Conservation (phyloP, 2,888 invertebrate species). For the Agonopterix arenella region DNA sequence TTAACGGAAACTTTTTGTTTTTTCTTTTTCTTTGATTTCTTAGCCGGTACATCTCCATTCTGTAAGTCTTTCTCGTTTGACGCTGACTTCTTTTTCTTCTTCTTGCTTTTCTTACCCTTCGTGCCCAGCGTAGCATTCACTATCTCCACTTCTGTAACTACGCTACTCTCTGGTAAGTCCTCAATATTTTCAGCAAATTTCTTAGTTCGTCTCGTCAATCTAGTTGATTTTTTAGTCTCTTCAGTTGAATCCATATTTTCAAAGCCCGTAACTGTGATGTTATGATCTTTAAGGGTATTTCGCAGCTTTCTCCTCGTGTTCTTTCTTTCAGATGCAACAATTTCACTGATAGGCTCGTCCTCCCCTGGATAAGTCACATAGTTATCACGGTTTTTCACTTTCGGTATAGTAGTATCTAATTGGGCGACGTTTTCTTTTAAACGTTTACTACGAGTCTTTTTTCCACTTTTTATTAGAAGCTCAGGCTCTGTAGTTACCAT, state of each 20-base stretch:
- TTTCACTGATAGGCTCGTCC: slow-evolving; percentile 23
- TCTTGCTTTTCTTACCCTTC: slow-evolving; percentile 21
- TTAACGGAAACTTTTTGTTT: background rate
- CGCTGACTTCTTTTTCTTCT: slow-evolving; percentile 24
- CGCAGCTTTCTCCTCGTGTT: slow-evolving; percentile 24
- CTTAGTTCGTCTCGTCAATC: slow-evolving; percentile 37
- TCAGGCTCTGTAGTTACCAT: slow-evolving; percentile 17
- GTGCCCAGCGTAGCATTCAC: background rate
- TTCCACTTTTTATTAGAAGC: slow-evolving; percentile 26
- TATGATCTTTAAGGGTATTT: slow-evolving; percentile 40
- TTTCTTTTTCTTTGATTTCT: background rate
- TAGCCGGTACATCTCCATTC: background rate
- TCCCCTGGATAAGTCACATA: slow-evolving; percentile 54
- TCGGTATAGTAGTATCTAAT: slow-evolving; percentile 16
- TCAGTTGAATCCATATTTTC: background rate
- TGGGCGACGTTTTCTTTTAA: slow-evolving; percentile 34
- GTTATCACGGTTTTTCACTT: slow-evolving; percentile 41
- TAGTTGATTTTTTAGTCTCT: slow-evolving; percentile 17
- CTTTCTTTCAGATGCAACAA: slow-evolving; percentile 13
- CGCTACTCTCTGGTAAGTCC: slow-evolving; percentile 8
- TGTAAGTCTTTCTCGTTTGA: slow-evolving; percentile 12
- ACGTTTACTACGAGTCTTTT: slow-evolving; percentile 43
- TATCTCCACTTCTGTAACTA: background rate
- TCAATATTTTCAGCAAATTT: slow-evolving; percentile 23
- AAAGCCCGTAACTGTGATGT: slow-evolving; percentile 9